phyloP scores from a whole-genome alignment of 1,140 invertebrate species.

The Sycophaga agraensis region DNA sequence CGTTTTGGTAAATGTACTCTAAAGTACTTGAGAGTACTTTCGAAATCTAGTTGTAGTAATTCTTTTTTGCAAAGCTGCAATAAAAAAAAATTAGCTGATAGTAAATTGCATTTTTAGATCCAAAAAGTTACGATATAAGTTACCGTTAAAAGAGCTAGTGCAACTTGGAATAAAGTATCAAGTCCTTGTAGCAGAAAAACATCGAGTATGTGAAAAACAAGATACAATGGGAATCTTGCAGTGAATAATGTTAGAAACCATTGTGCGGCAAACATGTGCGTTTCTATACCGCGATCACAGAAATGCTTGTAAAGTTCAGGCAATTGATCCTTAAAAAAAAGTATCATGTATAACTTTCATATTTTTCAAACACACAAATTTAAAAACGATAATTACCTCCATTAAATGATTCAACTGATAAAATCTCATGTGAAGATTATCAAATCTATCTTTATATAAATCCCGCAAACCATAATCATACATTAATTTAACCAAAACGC shows the following conservation, averaged over 20 bases:
- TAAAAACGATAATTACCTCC: constrained; percentile 65
- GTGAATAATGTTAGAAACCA: constrained; percentile 99
- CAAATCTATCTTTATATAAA: constrained; percentile 95
- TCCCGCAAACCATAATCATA: constrained; percentile 93
- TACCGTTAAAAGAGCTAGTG: constrained; percentile 87
- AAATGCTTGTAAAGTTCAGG: constrained; percentile 91
- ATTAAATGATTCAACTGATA: constrained; percentile 96
- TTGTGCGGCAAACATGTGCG: constrained; percentile 99
- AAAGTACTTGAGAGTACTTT: constrained; percentile 89
- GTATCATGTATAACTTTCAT: constrained; percentile 7
- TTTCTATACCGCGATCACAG: constrained; percentile 86
- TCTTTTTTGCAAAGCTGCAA: constrained; percentile 83
- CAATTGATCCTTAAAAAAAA: constrained; percentile 75
- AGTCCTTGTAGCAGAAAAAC: constrained; percentile 93
- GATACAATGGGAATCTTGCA: constrained; percentile 94
- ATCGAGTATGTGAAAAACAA: constrained; percentile 97
- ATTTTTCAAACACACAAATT: not conserved
- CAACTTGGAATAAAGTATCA: constrained; percentile 94
- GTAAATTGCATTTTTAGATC: not conserved
- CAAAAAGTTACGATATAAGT: too few relatives aligned
- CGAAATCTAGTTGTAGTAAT: constrained; percentile 93
- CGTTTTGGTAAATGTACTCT: constrained; percentile 95
- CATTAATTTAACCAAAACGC: constrained; percentile 95
- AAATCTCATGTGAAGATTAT: constrained; percentile 90
- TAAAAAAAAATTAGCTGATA: constrained; percentile 18